Base-by-base conservation (phyloP, 2,113 vertebrate genomes). In the Ageneiosus marmoratus region DNA sequence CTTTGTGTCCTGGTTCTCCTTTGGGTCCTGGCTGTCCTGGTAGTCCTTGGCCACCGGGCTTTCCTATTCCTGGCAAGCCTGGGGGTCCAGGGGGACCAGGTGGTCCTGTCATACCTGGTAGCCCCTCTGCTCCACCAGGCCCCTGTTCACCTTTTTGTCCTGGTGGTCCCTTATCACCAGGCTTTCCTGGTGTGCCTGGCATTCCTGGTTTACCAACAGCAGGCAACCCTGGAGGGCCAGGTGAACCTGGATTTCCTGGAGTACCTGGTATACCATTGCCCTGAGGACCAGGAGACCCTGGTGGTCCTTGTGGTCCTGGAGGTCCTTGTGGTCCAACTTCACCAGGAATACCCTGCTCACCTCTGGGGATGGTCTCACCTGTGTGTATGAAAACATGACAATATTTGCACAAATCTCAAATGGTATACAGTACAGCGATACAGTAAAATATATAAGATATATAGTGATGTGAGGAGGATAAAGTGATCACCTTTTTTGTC, bases 1-100 rank as follows among this genome's bases (percentile, higher is more conserved):
- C 97, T 92, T 97, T 99, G 91, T 95, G 95, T 29, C 97, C 98
- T 29, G 96, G 95, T 55, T 98, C 97, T 11, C 96, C 97, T 91
- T 96, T 97, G 1, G 86, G 84, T 37, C 97, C 98, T 0, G 94
- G 95, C 80, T 95, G 95, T 32, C 98, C 97, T 87, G 97, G 95
- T 81, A 96, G 88, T 85, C 98, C 98, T 0, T 96, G 96, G 3
- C 92, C 91, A 27, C 98, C 98, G 0, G 94, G 94, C 87, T 96
- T 99, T 62, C 97, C 97, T 79, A 97, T 93, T 77, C 97, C 98
- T 2, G 96, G 95, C 37, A 98, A 92, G 46, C 98, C 97, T 0
- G 95, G 94, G 77, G 96, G 95, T 48, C 98, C 97, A 2, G 96
- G 96, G 2, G 93, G 92, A 62, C 98, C 98, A 37, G 96, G 95